Evolutionary conservation across 2,113 vertebrate species (phyloP), one percentile per base, ranked within the genome.

Genomic region (Anas platyrhynchos): DNA sequence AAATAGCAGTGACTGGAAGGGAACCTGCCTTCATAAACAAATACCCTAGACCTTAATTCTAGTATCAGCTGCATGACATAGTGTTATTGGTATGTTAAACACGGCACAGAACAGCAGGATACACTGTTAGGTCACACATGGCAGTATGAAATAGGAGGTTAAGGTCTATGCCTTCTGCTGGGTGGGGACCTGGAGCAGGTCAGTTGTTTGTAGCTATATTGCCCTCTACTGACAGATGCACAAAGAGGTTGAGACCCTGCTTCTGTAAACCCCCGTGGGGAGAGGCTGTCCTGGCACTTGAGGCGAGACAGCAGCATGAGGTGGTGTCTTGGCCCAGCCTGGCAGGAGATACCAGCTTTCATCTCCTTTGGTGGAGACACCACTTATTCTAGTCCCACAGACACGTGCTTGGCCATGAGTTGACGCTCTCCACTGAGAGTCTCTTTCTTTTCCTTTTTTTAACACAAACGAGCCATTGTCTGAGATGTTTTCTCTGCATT

Each of bases 211-310:
- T 93, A 94, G 59, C 88, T 92, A 94, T 92, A 93, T 94, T 97
- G 96, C 97, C 97, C 97, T 95, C 97, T 97, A 71, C 95, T 94
- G 97, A 95, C 94, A 87, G 65, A 87, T 11, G 55, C 44, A 82
- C 85, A 83, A 65, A 34, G 94, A 81, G 88, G 41, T 88, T 69
- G 77, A 69, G 81, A 72, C 86, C 83, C 68, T 92, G 14, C 46
- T 75, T 66, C 52, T 68, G 25, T 20, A 82, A 29, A 6, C 43
- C 69, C 17, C 9, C 4, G 6, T 0, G 0, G 13, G n/a, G 17
- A 65, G 36, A 48, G 17, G 16, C 50, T 65, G 36, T 56, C 14
- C 25, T 26, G 75, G 25, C 52, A 25, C n/a, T 43, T 10, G 8
- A 44, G 61, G 50, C 41, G 41, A 65, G 48, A 14, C 48, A 78